Percentiles rank a stretch among this genome's conserved stretches.
These are phyloP conservation scores for Pelobates fuscus DNA, from an alignment of 2,113 vertebrate species.

Conservation along the genomic window DNA sequence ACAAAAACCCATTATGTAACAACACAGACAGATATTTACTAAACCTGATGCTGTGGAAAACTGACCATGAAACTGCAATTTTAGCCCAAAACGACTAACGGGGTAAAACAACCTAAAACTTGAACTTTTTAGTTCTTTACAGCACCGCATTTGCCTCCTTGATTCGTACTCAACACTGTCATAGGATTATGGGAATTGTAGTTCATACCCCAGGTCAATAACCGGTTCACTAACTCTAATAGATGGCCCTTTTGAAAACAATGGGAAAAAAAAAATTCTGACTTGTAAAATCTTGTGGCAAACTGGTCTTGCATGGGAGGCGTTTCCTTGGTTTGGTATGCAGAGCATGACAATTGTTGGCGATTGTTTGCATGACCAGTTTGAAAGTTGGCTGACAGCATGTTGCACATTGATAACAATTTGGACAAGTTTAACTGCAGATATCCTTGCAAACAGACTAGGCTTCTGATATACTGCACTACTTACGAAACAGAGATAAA, in stretches of 20 bases:
- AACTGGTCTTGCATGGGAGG: no score
- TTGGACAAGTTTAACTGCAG: slow-evolving; percentile 45
- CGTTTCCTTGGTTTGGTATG: neutral
- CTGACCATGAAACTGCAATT: no score
- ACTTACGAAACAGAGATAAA: slow-evolving; percentile 31
- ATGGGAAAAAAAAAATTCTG: slow-evolving; percentile 3
- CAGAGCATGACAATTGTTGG: slow-evolving; percentile 15
- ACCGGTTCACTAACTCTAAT: neutral
- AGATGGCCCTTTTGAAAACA: neutral
- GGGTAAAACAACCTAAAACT: no score
- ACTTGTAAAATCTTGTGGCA: neutral
- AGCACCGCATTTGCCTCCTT: no score
- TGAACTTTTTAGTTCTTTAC: no score
- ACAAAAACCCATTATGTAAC: no score
- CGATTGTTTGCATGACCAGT: slow-evolving; percentile 21
- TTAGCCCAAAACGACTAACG: no score
- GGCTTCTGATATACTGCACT: slow-evolving; percentile 32
- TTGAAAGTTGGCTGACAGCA: slow-evolving; percentile 22
- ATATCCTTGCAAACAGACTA: slow-evolving; percentile 40
- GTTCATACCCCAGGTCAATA: neutral
- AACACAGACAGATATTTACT: no score
- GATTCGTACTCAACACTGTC: no score
- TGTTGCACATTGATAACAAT: slow-evolving; percentile 41
- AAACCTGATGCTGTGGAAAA: no score
- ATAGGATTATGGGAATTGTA: no score